Evolutionary conservation across 92 coral and sea anemone genomes (phyloP).

Genomic region (Diadumene lineata): DNA sequence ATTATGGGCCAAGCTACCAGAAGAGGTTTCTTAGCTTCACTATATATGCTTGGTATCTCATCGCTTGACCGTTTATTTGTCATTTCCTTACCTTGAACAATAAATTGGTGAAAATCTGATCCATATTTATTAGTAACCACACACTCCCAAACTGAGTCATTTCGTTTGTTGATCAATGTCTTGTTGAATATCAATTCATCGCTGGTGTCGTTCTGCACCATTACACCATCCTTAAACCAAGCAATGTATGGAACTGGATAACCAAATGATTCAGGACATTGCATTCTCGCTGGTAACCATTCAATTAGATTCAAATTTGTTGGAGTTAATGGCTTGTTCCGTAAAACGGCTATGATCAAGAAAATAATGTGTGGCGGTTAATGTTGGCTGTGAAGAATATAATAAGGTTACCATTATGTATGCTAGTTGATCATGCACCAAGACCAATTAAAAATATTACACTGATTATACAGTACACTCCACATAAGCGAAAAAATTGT

Average conservation of each 20-base stretch:
- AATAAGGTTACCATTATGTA: no score
- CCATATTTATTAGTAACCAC: constrained; percentile 33
- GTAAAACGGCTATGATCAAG: neutral
- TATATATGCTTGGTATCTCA: no score
- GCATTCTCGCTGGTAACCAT: neutral
- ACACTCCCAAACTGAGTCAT: constrained; percentile 23
- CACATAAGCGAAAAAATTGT: no score
- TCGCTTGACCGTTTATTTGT: no score
- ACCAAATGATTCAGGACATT: constrained; percentile 36
- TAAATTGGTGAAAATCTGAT: constrained; percentile 32
- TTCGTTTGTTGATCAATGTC: neutral
- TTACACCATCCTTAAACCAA: constrained; percentile 36
- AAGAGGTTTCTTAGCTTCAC: no score
- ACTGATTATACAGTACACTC: no score
- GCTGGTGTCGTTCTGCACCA: constrained; percentile 30
- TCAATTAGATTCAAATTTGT: neutral
- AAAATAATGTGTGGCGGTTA: no score
- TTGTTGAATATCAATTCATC: neutral
- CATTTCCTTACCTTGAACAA: constrained; percentile 22
- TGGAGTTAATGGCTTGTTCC: constrained; percentile 6
- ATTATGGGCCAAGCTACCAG: no score
- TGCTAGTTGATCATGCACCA: no score
- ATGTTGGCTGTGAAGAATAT: no score
- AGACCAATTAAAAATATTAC: no score
- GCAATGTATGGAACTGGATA: constrained; percentile 35